phyloP scores from a whole-genome alignment of 1,140 invertebrate genomes.

The Bursaphelenchus mucronatus region DNA sequence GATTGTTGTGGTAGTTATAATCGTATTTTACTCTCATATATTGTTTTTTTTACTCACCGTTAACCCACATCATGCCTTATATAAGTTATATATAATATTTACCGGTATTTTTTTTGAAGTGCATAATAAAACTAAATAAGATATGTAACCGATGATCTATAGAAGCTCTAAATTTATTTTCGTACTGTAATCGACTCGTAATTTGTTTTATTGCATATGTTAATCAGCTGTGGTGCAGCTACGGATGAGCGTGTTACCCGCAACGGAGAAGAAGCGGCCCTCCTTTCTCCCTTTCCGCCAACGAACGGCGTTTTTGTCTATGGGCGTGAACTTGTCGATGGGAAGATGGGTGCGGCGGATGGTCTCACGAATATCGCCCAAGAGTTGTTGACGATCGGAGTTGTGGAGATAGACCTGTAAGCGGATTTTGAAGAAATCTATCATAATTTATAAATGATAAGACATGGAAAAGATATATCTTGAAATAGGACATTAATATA shows the following conservation, averaged over 20 bases:
- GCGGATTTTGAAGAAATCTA: too few relatives aligned
- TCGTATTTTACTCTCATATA: too few relatives aligned
- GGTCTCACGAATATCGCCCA: slow-evolving; percentile 35
- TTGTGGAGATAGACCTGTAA: slow-evolving; percentile 29
- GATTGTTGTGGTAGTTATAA: too few relatives aligned
- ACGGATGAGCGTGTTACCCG: slow-evolving; percentile 45
- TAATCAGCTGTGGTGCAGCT: slow-evolving; percentile 41
- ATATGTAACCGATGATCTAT: too few relatives aligned
- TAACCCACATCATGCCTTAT: too few relatives aligned
- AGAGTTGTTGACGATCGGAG: slow-evolving; percentile 23
- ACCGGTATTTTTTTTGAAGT: too few relatives aligned
- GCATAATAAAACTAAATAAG: too few relatives aligned
- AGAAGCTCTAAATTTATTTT: too few relatives aligned
- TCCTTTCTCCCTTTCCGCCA: slow-evolving; percentile 28
- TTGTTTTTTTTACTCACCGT: too few relatives aligned
- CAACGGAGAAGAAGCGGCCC: slow-evolving; percentile 26
- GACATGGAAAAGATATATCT: background rate
- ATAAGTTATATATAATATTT: too few relatives aligned
- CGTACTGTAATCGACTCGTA: too few relatives aligned
- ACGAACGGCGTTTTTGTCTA: slow-evolving; percentile 33
- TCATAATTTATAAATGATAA: slow-evolving; percentile 14
- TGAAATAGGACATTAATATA: background rate
- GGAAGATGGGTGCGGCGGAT: slow-evolving; percentile 34
- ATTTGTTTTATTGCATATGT: background rate
- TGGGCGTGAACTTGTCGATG: slow-evolving; percentile 37